Evolutionary conservation across 2,797 vertebrate species (phyloP), one percentile per base, ranked within the genome.

Genomic region (Lutjanus campechanus): DNA sequence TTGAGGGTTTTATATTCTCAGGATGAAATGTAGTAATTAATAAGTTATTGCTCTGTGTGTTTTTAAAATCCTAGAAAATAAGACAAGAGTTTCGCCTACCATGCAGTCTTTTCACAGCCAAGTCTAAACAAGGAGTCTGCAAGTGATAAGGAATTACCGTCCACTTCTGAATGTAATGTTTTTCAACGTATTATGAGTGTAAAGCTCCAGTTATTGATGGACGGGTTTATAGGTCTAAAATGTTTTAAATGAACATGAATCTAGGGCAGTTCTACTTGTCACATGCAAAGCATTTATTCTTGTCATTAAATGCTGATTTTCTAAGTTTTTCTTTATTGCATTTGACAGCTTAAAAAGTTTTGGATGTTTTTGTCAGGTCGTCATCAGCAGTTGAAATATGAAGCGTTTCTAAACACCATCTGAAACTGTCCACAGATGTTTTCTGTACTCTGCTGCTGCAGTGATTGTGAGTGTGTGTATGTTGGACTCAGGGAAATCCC

Each of bases 401-500:
- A 25, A 29, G 5, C 2, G 6, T 13, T 40, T 49, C 22, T 19
- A 49, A 36, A 15, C 13, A 8, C 15, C 7, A 53, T 29, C 5
- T 51, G 20, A 17, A 54, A 41, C 60, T 63, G 61, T 83, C 53
- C 49, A 60, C 19, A 6, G n/a, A 15, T 41, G 2, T 0, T 62
- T 47, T 15, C n/a, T 75, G 73, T 22, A 6, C 22, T 73, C 16
- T 69, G 62, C 41, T 76, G 51, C 49, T 67, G 44, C 50, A 63
- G 68, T 17, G n/a, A 2, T 7, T 56, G 10, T 10, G 36, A 4
- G 25, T 51, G 60, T 58, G 55, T 60, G 55, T 76, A 16, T 50
- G 46, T 61, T 17, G 46, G 63, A 89, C 93, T 94, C 92, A 93
- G 93, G 91, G 87, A 91, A 82, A 83, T 60, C 47, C 22, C 11